phyloP scores from a whole-genome alignment of 2,888 invertebrate species.

The Apotomis betuletana region DNA sequence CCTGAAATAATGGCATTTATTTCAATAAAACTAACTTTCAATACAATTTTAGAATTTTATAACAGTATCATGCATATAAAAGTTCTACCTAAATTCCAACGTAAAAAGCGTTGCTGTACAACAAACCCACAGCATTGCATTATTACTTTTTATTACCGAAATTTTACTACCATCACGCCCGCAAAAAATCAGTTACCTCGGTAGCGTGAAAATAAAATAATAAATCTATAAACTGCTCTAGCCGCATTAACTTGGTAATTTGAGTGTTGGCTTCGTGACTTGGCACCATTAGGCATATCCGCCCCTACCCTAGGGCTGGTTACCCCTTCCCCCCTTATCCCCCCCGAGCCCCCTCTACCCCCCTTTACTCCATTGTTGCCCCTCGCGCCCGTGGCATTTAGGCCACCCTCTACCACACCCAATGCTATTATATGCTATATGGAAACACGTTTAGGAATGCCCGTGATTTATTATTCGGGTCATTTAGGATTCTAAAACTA shows the following conservation, averaged over 20 bases:
- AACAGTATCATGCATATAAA: background rate
- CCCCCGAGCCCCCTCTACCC: constrained; percentile 51
- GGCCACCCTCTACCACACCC: constrained; percentile 58
- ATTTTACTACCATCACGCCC: constrained; percentile 26
- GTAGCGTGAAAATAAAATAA: constrained; percentile 38
- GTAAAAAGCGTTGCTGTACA: background rate
- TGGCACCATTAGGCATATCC: constrained; percentile 73
- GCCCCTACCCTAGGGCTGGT: constrained; percentile 46
- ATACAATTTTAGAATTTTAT: no score
- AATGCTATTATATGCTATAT: constrained; percentile 50
- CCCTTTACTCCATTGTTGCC: constrained; percentile 46
- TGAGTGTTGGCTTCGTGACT: constrained; percentile 74
- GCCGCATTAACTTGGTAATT: constrained; percentile 60
- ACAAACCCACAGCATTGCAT: background rate
- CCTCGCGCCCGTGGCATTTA: constrained; percentile 59
- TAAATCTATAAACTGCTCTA: constrained; percentile 42
- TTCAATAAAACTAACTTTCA: no score
- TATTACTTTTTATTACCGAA: constrained; percentile 19
- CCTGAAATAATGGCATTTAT: no score
- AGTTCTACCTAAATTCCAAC: background rate
- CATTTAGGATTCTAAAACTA: constrained; percentile 18
- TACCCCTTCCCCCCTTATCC: constrained; percentile 47
- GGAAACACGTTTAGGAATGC: constrained; percentile 31
- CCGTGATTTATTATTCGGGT: constrained; percentile 33
- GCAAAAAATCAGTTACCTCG: constrained; percentile 30